A percentile compares a stretch with the other conserved stretches of the same genome.
Evolutionary conservation across 2,113 vertebrate species (phyloP).

Genomic region (Laticauda laticaudata): DNA sequence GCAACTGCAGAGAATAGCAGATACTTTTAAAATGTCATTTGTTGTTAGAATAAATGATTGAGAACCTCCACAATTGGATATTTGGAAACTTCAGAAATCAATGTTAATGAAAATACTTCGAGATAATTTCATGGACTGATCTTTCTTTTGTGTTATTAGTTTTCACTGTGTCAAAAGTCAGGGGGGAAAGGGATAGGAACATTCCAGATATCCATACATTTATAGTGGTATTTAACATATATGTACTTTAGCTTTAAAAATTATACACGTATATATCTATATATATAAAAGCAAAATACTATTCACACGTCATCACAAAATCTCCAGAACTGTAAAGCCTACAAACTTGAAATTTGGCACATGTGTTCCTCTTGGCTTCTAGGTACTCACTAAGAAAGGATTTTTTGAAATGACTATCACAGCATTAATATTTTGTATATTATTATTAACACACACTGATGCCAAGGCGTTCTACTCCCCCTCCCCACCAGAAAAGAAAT

Average conservation of each 20-base stretch:
- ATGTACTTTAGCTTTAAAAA: background rate
- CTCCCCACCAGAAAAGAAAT: too few relatives aligned
- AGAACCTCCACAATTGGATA: background rate
- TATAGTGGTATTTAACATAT: background rate
- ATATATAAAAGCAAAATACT: too few relatives aligned
- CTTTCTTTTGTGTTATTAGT: background rate
- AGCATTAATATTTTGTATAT: too few relatives aligned
- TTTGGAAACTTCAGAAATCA: background rate
- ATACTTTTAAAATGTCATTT: background rate
- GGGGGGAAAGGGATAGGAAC: background rate
- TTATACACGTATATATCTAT: background rate
- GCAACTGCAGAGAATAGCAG: background rate
- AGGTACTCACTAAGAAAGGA: too few relatives aligned
- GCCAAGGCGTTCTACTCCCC: too few relatives aligned
- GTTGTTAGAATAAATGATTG: background rate
- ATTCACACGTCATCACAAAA: too few relatives aligned
- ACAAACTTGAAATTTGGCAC: too few relatives aligned
- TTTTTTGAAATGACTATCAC: too few relatives aligned
- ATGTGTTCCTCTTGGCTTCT: too few relatives aligned
- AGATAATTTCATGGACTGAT: background rate
- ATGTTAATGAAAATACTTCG: background rate
- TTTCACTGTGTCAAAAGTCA: background rate
- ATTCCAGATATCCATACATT: background rate
- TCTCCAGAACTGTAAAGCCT: too few relatives aligned
- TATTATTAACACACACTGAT: too few relatives aligned